Percentiles rank a stretch among this genome's conserved stretches.
phyloP scores from a whole-genome alignment of 2,113 vertebrate species.

The Eulemur macaco region DNA sequence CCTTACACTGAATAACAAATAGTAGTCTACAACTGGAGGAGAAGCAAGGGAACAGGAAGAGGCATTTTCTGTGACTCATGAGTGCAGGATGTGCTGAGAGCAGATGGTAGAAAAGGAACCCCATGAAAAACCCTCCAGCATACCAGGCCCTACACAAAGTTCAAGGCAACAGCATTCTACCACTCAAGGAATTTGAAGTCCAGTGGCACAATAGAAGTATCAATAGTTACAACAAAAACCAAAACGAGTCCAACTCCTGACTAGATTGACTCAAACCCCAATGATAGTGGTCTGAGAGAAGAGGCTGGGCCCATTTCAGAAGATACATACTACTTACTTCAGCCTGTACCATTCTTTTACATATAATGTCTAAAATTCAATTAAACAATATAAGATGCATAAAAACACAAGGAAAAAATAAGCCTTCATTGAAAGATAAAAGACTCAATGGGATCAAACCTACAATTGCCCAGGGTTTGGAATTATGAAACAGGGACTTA shows the following conservation, averaged over 20 bases:
- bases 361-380: not conserved
- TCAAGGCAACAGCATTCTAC: not conserved
- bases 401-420: conserved; percentile 23
- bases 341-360: not conserved
- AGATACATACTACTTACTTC: not conserved
- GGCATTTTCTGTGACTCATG: not conserved
- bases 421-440: conserved; percentile 1
- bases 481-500: not conserved
- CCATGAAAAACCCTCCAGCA: not conserved
- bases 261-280: not conserved
- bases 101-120: not conserved
- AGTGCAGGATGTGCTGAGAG: not conserved
- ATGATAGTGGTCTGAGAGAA: not conserved
- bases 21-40: not conserved
- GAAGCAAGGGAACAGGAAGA: not conserved
- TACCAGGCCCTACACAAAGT: not conserved
- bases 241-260: not conserved
- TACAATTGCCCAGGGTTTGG: not conserved
- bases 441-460: not conserved
- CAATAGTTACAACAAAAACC: not conserved
- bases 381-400: not conserved
- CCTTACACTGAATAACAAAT: not conserved
- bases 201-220: not conserved
- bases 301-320: not conserved
- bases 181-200: not conserved